Conservation (phyloP, 2,797 vertebrate species). For the Rhadinocentrus ornatus region DNA sequence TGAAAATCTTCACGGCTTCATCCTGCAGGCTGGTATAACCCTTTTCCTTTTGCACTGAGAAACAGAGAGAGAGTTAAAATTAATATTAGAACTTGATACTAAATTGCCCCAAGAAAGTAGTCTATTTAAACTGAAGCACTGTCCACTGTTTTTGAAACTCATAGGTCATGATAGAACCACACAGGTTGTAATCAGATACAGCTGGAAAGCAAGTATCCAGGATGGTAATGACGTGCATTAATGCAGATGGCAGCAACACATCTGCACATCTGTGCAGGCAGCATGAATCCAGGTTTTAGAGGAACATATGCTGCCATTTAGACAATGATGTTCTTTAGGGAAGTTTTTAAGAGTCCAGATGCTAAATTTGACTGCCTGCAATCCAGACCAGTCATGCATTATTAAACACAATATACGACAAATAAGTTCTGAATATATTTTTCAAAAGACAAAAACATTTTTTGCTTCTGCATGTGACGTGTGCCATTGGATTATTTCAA, state of each 20-base stretch:
- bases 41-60: constrained; percentile 91
- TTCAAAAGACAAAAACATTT: background rate
- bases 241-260: background rate
- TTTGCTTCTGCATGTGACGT: background rate
- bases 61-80: background rate
- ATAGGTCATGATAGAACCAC: background rate
- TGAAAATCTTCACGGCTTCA: constrained; percentile 95
- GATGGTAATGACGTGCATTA: background rate
- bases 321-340: no score
- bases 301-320: no score
- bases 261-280: background rate
- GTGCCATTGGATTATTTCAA: background rate
- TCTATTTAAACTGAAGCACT: background rate
- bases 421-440: background rate
- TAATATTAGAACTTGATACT: background rate
- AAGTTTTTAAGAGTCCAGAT: background rate
- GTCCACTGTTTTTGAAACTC: background rate
- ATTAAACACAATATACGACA: background rate
- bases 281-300: no score
- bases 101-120: background rate
- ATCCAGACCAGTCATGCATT: background rate
- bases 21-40: constrained; percentile 94
- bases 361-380: background rate
- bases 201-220: background rate
- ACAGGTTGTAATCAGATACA: background rate